Evolutionary conservation across 2,888 invertebrate species (phyloP), one percentile per base, ranked within the genome.

Genomic region (Amphipyra berbera): DNA sequence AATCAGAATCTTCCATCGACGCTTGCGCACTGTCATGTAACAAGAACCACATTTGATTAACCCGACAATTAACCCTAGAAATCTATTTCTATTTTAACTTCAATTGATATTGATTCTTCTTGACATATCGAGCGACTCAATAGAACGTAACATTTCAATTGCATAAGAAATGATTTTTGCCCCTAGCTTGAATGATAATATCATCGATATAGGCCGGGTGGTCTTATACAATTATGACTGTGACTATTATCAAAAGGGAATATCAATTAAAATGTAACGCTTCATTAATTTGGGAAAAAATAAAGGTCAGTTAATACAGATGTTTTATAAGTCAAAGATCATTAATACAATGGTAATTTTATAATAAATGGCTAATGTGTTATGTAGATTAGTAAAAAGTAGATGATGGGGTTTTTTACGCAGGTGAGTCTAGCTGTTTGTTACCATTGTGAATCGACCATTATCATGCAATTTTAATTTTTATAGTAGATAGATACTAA

Each of bases 191-290:
- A 37, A 59, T 38, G 21, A 73, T 52, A 54, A 54, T 37, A 53
- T 47, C 42, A 42, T 56, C 15, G 41, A 45, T 54, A 61, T 50
- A 52, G 33, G 8, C 56, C n/a, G 62, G 61, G 72, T 75, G 75
- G 73, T 66, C 75, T 50, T 30, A 12, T 7, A 56, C 13, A 45
- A 52, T n/a, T 44, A 52, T 59, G 56, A 47, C 27, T 33, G 47
- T 63, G 30, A 67, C 67, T 55, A 46, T 38, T 58, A 67, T 56
- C 6, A 52, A 57, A 59, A 50, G 21, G 46, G 50, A 41, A 75
- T 40, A 57, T 50, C 47, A 72, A 77, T 77, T 77, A 77, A 72
- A 77, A 64, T n/a, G 68, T 54, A 49, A 66, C 60, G 72, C 72
- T 74, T 76, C 72, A 76, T 72, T 74, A 61, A 61, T 60, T 68